phyloP scores from a whole-genome alignment of 1,140 invertebrate genomes.

The Lepidurus arcticus region DNA sequence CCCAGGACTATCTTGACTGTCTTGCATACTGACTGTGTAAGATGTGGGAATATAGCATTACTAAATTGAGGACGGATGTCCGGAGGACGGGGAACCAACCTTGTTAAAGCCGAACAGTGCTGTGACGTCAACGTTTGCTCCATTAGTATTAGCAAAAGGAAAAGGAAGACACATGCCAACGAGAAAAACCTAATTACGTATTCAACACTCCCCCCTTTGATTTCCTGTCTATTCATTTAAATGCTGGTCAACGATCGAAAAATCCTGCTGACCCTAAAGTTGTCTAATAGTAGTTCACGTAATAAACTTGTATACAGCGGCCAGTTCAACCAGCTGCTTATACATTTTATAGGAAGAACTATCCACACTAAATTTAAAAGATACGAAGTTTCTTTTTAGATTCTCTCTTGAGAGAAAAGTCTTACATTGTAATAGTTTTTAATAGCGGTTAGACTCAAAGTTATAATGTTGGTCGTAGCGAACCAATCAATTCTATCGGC shows the following conservation, averaged over 20 bases:
- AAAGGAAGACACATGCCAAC: background rate
- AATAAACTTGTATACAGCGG: no score
- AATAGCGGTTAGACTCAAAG: no score
- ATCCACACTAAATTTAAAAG: no score
- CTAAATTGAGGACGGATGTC: constrained; percentile 9
- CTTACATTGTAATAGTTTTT: no score
- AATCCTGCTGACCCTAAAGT: background rate
- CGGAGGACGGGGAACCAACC: background rate
- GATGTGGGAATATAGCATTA: background rate
- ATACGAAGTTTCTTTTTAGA: no score
- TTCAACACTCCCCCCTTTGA: constrained; percentile 13
- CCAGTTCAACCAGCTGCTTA: no score
- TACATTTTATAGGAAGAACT: no score
- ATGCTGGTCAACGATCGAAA: background rate
- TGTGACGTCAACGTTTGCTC: background rate
- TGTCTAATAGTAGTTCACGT: background rate
- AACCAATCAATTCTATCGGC: no score
- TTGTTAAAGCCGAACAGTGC: background rate
- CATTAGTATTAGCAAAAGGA: background rate
- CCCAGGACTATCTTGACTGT: no score
- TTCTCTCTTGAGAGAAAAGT: no score
- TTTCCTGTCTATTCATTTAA: constrained; percentile 6
- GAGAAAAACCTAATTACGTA: background rate
- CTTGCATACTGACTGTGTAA: background rate
- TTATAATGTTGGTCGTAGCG: no score